Percentiles rank a stretch among this genome's conserved stretches.
Evolutionary conservation across 2,888 invertebrate species (phyloP).

Genomic region (Cyrtodaria siliqua): DNA sequence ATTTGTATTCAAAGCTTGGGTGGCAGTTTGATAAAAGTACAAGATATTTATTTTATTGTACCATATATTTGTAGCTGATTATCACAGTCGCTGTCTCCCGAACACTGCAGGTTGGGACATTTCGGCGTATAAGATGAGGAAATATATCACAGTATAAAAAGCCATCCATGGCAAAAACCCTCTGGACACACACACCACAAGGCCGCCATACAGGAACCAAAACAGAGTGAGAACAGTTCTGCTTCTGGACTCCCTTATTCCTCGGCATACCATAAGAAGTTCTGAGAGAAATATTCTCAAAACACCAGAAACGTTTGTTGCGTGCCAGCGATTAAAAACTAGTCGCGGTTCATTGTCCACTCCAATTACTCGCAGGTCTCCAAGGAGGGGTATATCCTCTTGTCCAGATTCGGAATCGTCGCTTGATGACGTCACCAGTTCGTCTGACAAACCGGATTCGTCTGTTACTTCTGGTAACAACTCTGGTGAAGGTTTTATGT

Average conservation of each 20-base stretch:
- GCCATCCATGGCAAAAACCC: slow-evolving; percentile 60
- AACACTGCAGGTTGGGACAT: slow-evolving; percentile 26
- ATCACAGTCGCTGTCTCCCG: too few species aligned
- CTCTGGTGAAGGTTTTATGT: neutral
- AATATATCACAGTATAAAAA: slow-evolving; percentile 57
- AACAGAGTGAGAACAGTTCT: slow-evolving; percentile 44
- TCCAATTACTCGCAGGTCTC: slow-evolving; percentile 14
- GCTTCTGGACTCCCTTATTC: slow-evolving; percentile 47
- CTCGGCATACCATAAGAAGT: slow-evolving; percentile 23
- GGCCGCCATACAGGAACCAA: slow-evolving; percentile 53
- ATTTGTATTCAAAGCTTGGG: too few species aligned
- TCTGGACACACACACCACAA: slow-evolving; percentile 39
- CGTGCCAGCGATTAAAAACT: slow-evolving; percentile 4
- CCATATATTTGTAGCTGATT: too few species aligned
- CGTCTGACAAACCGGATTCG: slow-evolving; percentile 31
- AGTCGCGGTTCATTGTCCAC: neutral
- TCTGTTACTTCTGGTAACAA: neutral
- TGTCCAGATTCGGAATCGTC: slow-evolving; percentile 44
- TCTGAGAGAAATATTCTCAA: slow-evolving; percentile 39
- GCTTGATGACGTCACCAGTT: slow-evolving; percentile 29
- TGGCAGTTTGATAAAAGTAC: too few species aligned
- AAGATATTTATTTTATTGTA: too few species aligned
- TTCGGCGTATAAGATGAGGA: slow-evolving; percentile 57
- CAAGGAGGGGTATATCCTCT: slow-evolving; percentile 36
- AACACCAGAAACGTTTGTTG: slow-evolving; percentile 29